A percentile compares a stretch with the other conserved stretches of the same genome.
phyloP scores from a whole-genome alignment of 2,888 invertebrate species.

The Horisme vitalbata region DNA sequence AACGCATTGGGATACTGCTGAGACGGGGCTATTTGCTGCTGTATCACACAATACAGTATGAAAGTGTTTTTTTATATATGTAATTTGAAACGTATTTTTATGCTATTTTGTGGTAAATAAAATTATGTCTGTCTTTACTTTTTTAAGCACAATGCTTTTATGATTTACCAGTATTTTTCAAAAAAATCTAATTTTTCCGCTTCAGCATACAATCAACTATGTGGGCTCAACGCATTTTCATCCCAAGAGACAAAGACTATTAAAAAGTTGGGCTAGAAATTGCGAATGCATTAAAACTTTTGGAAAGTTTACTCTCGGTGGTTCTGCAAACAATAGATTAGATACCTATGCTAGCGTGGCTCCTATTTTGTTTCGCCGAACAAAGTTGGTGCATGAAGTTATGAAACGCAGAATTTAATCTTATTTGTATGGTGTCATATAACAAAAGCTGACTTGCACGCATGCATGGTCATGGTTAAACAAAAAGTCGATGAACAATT shows the following conservation, averaged over 20 bases:
- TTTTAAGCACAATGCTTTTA: too few species aligned
- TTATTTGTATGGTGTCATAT: slow-evolving; percentile 11
- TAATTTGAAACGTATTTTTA: too few species aligned
- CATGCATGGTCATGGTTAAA: too few species aligned
- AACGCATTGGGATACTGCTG: too few species aligned
- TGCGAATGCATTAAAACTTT: slow-evolving; percentile 25
- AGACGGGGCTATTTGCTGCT: too few species aligned
- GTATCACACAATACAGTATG: too few species aligned
- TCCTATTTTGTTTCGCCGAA: slow-evolving; percentile 5
- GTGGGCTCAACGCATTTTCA: slow-evolving; percentile 6
- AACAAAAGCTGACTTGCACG: neutral
- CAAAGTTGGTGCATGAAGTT: slow-evolving; percentile 20
- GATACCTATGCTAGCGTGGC: slow-evolving; percentile 13
- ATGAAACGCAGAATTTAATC: slow-evolving; percentile 23
- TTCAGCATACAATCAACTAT: neutral
- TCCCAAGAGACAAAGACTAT: slow-evolving; percentile 21
- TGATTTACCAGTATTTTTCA: too few species aligned
- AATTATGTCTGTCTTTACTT: too few species aligned
- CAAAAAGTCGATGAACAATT: too few species aligned
- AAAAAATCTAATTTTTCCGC: too few species aligned
- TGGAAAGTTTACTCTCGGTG: slow-evolving; percentile 13
- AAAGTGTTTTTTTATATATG: too few species aligned
- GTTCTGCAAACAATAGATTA: slow-evolving; percentile 24
- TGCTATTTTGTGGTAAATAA: too few species aligned
- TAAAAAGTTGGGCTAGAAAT: slow-evolving; percentile 22